A percentile compares a stretch with the other conserved stretches of the same genome.
Conservation (phyloP, 1,140 invertebrate genomes). For the Drosophila mayri region DNA sequence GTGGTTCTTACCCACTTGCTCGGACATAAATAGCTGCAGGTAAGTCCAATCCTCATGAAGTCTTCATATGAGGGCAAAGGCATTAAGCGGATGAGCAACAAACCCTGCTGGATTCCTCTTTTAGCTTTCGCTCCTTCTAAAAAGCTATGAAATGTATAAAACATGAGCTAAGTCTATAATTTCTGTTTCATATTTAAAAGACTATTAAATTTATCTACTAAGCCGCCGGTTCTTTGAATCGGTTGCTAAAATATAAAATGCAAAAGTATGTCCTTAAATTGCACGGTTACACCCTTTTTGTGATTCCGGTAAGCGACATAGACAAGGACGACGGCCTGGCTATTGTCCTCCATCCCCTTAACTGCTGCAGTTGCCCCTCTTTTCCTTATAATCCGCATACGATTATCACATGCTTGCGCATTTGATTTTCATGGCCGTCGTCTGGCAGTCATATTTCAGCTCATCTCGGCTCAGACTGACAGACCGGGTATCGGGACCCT, state of each 20-base stretch:
- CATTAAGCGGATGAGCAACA: slow-evolving; percentile 45
- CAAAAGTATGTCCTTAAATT: slow-evolving; percentile 35
- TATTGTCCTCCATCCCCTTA: slow-evolving; percentile 52
- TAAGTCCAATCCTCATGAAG: slow-evolving; percentile 54
- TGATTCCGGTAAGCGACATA: slow-evolving; percentile 33
- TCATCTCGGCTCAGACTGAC: slow-evolving; percentile 14
- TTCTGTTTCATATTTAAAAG: neutral
- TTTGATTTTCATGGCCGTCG: slow-evolving; percentile 29
- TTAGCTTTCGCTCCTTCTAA: slow-evolving; percentile 7
- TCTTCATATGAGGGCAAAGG: slow-evolving; percentile 41
- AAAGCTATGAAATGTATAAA: slow-evolving; percentile 15
- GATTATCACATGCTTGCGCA: slow-evolving; percentile 44
- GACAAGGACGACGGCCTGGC: slow-evolving; percentile 41
- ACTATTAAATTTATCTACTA: slow-evolving; percentile 14
- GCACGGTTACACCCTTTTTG: no score
- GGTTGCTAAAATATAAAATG: slow-evolving; percentile 37
- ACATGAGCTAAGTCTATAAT: neutral
- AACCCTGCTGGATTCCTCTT: slow-evolving; percentile 5
- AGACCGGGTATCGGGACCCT: slow-evolving; percentile 4
- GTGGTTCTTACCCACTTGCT: neutral
- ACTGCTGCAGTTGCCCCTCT: slow-evolving; percentile 42
- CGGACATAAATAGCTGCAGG: slow-evolving; percentile 36
- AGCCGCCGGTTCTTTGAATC: neutral
- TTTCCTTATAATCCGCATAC: slow-evolving; percentile 49
- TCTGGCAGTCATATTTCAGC: slow-evolving; percentile 41